These are phyloP conservation scores for Panorpa germanica DNA, from an alignment of 2,888 invertebrate species.

Conservation along the genomic window DNA sequence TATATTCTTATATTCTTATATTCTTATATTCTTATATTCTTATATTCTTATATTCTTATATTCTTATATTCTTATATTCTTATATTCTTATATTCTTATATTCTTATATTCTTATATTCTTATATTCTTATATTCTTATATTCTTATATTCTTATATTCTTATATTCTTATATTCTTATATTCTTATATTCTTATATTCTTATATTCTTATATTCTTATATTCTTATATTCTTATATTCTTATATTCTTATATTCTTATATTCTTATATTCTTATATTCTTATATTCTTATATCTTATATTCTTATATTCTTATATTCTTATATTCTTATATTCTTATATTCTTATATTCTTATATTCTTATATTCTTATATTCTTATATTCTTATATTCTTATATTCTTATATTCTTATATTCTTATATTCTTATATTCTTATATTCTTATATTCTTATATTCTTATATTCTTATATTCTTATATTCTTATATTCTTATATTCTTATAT, in stretches of 20 bases:
- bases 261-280: no score
- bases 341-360: constrained; percentile 2
- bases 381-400: constrained; percentile 2
- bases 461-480: constrained; percentile 2
- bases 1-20: constrained; percentile 1
- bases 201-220: constrained; percentile 2
- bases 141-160: constrained; percentile 2
- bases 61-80: constrained; percentile 1
- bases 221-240: constrained; percentile 2
- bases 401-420: constrained; percentile 3
- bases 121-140: constrained; percentile 1
- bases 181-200: constrained; percentile 2
- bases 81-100: constrained; percentile 2
- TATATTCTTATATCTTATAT: no score
- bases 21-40: constrained; percentile 1
- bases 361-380: constrained; percentile 3
- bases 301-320: constrained; percentile 2
- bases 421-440: constrained; percentile 2
- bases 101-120: constrained; percentile 2
- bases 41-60: constrained; percentile 1
- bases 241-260: constrained; percentile 2
- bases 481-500: constrained; percentile 3
- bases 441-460: constrained; percentile 3
- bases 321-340: constrained; percentile 3
- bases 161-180: constrained; percentile 1